Evolutionary conservation across 2,113 vertebrate species (phyloP).

Genomic region (Vimba vimba): DNA sequence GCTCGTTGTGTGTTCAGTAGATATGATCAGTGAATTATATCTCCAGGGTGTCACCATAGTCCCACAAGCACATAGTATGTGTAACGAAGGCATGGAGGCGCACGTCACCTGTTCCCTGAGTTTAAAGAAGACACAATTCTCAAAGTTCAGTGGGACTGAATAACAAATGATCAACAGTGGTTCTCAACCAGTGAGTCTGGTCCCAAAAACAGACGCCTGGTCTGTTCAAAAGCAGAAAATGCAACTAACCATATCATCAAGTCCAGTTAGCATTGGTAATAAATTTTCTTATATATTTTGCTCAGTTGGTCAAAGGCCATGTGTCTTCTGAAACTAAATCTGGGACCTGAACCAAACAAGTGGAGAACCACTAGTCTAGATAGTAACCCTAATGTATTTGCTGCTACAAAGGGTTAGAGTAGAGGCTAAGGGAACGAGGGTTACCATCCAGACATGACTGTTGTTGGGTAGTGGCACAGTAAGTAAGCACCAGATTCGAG

Average conservation of each 20-base stretch:
- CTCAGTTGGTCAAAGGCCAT: background rate
- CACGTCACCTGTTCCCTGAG: constrained; percentile 54
- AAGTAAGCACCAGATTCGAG: constrained; percentile 33
- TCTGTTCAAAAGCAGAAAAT: background rate
- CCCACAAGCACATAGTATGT: background rate
- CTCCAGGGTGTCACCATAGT: background rate
- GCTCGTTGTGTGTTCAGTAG: constrained; percentile 13
- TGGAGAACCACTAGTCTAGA: background rate
- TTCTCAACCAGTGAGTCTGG: background rate
- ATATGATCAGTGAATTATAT: constrained; percentile 11
- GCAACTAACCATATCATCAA: background rate
- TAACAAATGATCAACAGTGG: background rate
- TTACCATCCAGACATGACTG: background rate
- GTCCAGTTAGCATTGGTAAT: background rate
- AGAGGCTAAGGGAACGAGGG: background rate
- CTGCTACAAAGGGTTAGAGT: background rate
- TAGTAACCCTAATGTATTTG: background rate
- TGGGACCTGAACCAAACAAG: background rate
- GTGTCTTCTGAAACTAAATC: background rate
- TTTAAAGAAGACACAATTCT: constrained; percentile 22
- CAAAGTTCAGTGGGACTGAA: background rate
- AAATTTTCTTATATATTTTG: background rate
- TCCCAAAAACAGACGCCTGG: background rate
- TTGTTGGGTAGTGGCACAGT: background rate
- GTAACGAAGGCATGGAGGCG: constrained; percentile 34